Base-by-base conservation (phyloP, 2,113 vertebrate species). In the Oryctolagus cuniculus region DNA sequence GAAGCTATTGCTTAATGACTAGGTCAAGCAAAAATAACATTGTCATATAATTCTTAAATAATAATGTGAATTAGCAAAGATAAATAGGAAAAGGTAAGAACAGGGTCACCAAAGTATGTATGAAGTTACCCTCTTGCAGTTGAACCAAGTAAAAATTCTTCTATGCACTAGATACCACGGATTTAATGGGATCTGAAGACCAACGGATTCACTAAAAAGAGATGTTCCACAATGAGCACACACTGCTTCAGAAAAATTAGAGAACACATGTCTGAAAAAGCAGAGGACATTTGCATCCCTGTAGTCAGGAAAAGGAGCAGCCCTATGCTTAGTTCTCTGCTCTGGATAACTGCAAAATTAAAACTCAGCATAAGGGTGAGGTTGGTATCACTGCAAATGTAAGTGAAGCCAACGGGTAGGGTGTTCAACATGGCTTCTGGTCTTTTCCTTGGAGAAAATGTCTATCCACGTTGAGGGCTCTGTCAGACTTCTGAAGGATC, bases 381-480 rank as follows among this genome's bases (percentile, higher is more conserved):
- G 77, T 29, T 91, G 17, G 53, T 44, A 87, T 55, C 17, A 24
- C 29, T 5, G 24, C 58, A 95, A 83, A 85, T 73, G 3, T n/a
- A 73, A 94, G 73, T 79, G 58, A 67, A 17, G 63, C 16, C 67
- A 87, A 86, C 49, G 58, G 27, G 64, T 83, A 29, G 83, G 66
- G 15, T 66, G 72, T 53, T 95, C 55, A 64, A 73, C 53, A 58
- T 2, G 58, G 63, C 16, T 82, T 64, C 49, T 31, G 6, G 44
- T 21, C 58, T 90, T 61, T 36, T 63, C 88, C 89, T 79, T 81
- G 29, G n/a, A 44, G 61, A 74, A 81, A 67, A 61, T 38, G 27
- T 95, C 91, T 82, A 66, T 91, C 84, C 85, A 89, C n/a, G 96
- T 95, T 97, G 96, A 97, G 96, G 96, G 44, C 63, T 90, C 95